Base-by-base conservation (phyloP, 2,113 vertebrate genomes). In the Callipepla squamata region DNA sequence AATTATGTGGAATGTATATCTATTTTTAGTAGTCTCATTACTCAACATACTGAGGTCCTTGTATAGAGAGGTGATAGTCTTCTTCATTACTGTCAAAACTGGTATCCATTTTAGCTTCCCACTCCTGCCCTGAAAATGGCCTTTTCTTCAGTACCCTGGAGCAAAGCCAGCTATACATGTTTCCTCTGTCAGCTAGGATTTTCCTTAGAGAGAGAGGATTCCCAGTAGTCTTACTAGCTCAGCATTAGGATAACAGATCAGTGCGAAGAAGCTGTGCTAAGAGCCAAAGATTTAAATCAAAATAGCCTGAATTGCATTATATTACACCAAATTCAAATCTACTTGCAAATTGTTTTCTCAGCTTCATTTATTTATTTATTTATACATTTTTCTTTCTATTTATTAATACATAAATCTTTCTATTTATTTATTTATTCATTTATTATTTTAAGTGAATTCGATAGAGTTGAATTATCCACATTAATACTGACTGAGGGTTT, bases 11-110 rank as follows among this genome's bases (percentile, higher is more conserved):
- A 89, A 79, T n/a, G 4, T 2, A 2, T 21, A 36, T 53, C 40
- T 75, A 19, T 57, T 92, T 88, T 81, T 13, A 72, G 23, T 22
- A 36, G 9, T n/a, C 13, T 88, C 7, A 28, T 74, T 85, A 47
- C 3, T 32, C 51, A 73, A 25, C 4, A 28, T 51, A 40, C 48
- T 75, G 75, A 51, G 2, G 4, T 70, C 65, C 5, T 70, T 66
- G 8, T 17, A 22, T 6, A 16, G 25, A 88, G 40, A 86, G 22
- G 18, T 26, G 42, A 40, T 59, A 44, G 32, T 42, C 9, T 1
- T 76, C 45, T 88, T 96, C 86, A 68, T 80, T 93, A 84, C 40
- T 68, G 73, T 84, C 83, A 92, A 81, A 94, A 53, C 0, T 5
- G 68, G 5, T 44, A 68, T 22, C 40, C 30, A 34, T 51, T 94